A percentile compares a stretch with the other conserved stretches of the same genome.
These are phyloP conservation scores for Mycalesis mineus DNA, from an alignment of 2,888 invertebrate genomes.

Conservation along the genomic window DNA sequence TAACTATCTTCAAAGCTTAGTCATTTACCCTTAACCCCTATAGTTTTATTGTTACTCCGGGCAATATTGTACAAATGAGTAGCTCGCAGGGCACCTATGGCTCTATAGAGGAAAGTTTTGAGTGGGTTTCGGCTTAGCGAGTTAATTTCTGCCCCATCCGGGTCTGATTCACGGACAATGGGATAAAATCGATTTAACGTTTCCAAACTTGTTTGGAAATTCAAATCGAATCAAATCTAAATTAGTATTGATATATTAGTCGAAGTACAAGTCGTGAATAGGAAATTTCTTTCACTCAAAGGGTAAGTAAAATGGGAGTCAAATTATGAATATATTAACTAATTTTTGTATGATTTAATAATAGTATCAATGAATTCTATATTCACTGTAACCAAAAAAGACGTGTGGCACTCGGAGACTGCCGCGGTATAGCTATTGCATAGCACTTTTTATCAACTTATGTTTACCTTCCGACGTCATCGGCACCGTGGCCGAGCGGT, in stretches of 20 bases:
- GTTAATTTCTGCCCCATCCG: slow-evolving; percentile 34
- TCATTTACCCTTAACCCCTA: not conserved
- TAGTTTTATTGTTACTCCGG: not conserved
- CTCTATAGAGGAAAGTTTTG: slow-evolving; percentile 27
- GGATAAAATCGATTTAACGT: slow-evolving; percentile 24
- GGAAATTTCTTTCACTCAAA: too few species aligned
- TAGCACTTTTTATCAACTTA: too few species aligned
- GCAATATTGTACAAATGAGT: not conserved
- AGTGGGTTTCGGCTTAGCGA: slow-evolving; percentile 32
- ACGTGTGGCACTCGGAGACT: too few species aligned
- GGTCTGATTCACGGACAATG: slow-evolving; percentile 32
- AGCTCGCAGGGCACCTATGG: not conserved
- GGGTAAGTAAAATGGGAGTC: too few species aligned
- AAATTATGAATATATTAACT: too few species aligned
- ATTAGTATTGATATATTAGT: slow-evolving; percentile 8
- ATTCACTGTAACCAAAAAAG: too few species aligned
- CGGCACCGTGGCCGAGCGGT: too few species aligned
- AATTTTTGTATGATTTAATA: too few species aligned
- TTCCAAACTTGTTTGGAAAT: slow-evolving; percentile 19
- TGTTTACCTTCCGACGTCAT: too few species aligned
- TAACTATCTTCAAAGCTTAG: not conserved
- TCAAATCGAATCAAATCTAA: slow-evolving; percentile 11
- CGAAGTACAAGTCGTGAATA: too few species aligned
- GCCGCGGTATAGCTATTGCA: too few species aligned
- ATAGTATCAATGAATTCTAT: too few species aligned